phyloP scores from a whole-genome alignment of 2,888 invertebrate genomes.

The Harmothoe impar region DNA sequence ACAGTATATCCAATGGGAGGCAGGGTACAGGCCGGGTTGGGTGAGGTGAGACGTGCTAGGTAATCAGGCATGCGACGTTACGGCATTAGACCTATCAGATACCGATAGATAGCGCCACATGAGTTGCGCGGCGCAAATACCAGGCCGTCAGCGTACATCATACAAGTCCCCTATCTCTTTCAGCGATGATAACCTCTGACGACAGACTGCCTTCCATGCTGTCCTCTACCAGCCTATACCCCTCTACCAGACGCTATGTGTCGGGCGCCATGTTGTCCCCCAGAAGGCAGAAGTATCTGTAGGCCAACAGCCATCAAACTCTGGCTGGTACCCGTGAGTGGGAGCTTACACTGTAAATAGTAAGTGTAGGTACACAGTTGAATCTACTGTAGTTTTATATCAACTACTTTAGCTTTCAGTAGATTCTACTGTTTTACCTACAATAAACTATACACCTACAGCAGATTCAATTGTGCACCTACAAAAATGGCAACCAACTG shows the following conservation, averaged over 20 bases:
- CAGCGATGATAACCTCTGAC: not conserved
- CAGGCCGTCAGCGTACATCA: conserved; percentile 12
- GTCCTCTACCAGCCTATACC: not conserved
- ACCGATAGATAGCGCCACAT: not conserved
- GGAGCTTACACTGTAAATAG: too few species aligned
- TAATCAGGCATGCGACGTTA: conserved; percentile 7
- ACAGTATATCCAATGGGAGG: not conserved
- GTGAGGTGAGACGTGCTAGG: not conserved
- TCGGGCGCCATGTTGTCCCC: too few species aligned
- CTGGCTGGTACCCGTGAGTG: too few species aligned
- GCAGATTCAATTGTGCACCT: too few species aligned
- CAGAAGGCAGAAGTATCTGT: too few species aligned
- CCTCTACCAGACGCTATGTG: not conserved
- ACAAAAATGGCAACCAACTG: too few species aligned
- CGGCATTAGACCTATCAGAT: not conserved
- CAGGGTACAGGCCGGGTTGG: not conserved
- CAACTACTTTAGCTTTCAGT: too few species aligned
- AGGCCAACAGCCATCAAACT: too few species aligned
- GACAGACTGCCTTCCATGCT: not conserved
- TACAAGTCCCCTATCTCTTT: conserved; percentile 20
- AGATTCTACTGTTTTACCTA: too few species aligned
- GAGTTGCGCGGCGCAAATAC: not conserved
- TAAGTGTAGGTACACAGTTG: too few species aligned
- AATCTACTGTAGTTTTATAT: too few species aligned
- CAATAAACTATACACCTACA: too few species aligned